Percentiles rank a stretch among this genome's conserved stretches.
phyloP scores from a whole-genome alignment of 2,113 vertebrate genomes.

The Amblyopsis rosae region DNA sequence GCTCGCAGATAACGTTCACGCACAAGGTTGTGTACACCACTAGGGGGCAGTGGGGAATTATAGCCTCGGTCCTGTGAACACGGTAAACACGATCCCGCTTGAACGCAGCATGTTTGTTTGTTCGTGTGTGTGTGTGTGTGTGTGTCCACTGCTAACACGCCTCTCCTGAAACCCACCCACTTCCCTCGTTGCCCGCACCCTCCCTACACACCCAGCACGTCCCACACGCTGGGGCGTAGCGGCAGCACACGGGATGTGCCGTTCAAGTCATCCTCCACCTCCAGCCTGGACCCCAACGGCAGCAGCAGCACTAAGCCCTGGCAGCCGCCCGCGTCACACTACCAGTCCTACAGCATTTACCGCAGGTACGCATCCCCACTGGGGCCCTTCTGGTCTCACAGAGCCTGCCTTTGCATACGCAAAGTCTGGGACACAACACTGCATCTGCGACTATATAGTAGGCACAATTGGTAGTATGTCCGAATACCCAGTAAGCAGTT shows the following conservation, averaged over 20 bases:
- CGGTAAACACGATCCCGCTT: slow-evolving; percentile 23
- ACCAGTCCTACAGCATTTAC: slow-evolving; percentile 83
- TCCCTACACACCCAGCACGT: slow-evolving; percentile 72
- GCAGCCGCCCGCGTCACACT: slow-evolving; percentile 77
- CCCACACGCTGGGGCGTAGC: slow-evolving; percentile 83
- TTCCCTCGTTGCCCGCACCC: slow-evolving; percentile 22
- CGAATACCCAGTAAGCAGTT: no score
- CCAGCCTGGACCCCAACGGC: slow-evolving; percentile 82
- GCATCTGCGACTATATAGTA: no score
- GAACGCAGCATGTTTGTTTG: slow-evolving; percentile 37
- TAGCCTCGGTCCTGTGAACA: neutral
- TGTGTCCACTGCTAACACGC: slow-evolving; percentile 71
- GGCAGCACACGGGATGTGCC: slow-evolving; percentile 84
- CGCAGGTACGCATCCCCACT: slow-evolving; percentile 73
- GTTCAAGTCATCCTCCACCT: slow-evolving; percentile 82
- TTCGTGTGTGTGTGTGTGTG: slow-evolving; percentile 45
- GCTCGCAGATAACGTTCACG: no score
- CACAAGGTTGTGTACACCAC: no score
- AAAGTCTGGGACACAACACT: no score
- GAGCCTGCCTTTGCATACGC: no score
- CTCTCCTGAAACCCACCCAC: slow-evolving; percentile 63
- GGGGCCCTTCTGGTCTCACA: slow-evolving; percentile 9
- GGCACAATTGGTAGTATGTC: no score
- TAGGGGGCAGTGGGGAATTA: no score
- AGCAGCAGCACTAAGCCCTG: slow-evolving; percentile 81